phyloP scores from a whole-genome alignment of 1,140 invertebrate genomes.

The Pseudomyrmex cubaensis region DNA sequence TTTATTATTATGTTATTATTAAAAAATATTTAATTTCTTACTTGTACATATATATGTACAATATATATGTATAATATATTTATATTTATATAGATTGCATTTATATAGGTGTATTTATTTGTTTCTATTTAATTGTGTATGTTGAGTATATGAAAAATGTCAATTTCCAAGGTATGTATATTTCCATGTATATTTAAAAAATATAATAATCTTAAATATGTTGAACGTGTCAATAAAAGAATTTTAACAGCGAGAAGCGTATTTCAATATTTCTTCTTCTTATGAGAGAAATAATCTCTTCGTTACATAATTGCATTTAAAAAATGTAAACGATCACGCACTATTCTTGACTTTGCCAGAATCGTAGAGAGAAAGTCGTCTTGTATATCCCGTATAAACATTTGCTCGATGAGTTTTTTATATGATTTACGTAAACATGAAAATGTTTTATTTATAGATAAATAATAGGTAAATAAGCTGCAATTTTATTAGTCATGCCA shows the following conservation, averaged over 20 bases:
- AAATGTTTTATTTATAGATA: neutral
- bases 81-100: neutral
- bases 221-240: neutral
- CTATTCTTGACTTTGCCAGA: neutral
- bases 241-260: neutral
- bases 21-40: too few species aligned
- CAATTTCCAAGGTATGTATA: too few species aligned
- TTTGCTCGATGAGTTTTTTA: neutral
- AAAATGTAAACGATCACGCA: constrained; percentile 27
- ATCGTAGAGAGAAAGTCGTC: constrained; percentile 37
- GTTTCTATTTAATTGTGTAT: neutral
- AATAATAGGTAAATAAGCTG: too few species aligned
- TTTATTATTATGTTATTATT: too few species aligned
- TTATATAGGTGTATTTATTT: neutral
- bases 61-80: neutral
- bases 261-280: neutral
- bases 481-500: neutral
- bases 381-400: neutral
- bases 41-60: neutral
- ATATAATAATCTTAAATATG: neutral
- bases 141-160: neutral
- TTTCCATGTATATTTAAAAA: neutral
- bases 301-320: constrained; percentile 60
- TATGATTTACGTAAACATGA: too few species aligned
- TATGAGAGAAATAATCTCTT: constrained; percentile 31